Evolutionary conservation across 2,797 vertebrate genomes (phyloP), one percentile per base, ranked within the genome.

Genomic region (Uromys caudimaculatus): DNA sequence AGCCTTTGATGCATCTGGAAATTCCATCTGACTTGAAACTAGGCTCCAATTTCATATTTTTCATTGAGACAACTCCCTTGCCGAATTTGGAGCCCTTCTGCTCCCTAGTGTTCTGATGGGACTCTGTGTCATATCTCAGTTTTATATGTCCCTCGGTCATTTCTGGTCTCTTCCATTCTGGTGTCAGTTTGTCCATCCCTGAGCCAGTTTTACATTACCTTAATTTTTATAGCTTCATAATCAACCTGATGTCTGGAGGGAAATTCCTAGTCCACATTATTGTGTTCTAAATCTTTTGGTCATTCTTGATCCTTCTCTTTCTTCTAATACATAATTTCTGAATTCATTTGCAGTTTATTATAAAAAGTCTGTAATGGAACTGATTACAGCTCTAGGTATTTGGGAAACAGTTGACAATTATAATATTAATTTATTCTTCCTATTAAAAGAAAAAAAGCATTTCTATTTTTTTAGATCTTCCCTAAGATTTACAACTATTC

Each of bases 271-370:
- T 92, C 21, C 9, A 4, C 47, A 50, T 29, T 76, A 13, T 89
- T 92, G 83, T 69, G 7, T 90, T 94, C 79, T 88, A 89, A 95
- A n/a, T 85, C 3, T 81, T 83, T 83, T 87, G 29, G 6, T 78
- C 84, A 89, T 52, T 89, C 54, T 90, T 78, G n/a, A 47, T 13
- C 52, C n/a, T 60, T 67, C 73, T 12, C 44, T 91, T 81, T 94
- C 67, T 62, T 44, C 23, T 41, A 21, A 85, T 32, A 8, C 41
- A 38, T 79, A 62, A 84, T 93, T 91, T 95, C 81, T 73, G 14
- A 75, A 94, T 69, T 32, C 21, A 24, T 44, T 79, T 91, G 60
- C 38, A n/a, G 92, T 47, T 3, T 75, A 32, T 21, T 77, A 1
- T 52, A 27, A 76, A 95, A 75, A 90, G 44, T 21, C 67, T 23